Percentiles rank a stretch among this genome's conserved stretches.
Evolutionary conservation across 2,888 invertebrate species (phyloP).

Genomic region (Aleiodes alternator): DNA sequence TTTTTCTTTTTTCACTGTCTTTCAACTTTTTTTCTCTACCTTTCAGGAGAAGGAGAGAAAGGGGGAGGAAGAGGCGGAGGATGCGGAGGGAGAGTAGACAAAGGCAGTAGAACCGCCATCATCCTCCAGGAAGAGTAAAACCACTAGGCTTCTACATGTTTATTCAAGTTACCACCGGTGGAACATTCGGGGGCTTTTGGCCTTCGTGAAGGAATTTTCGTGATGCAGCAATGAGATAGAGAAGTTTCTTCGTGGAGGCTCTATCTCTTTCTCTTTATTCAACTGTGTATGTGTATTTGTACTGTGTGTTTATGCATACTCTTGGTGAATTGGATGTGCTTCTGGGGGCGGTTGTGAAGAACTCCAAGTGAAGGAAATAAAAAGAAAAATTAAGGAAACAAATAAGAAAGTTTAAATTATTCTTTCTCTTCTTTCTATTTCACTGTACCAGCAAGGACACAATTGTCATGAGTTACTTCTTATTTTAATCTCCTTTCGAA

Average conservation of each 20-base stretch:
- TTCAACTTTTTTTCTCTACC: constrained; percentile 43
- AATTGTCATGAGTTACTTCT: constrained; percentile 31
- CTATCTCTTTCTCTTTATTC: no score
- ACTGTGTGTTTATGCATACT: constrained; percentile 2
- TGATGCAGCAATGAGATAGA: constrained; percentile 55
- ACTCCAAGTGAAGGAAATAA: constrained; percentile 6
- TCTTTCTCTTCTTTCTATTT: constrained; percentile 17
- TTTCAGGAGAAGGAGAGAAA: not conserved
- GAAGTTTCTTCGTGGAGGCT: constrained; percentile 5
- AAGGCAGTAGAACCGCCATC: constrained; percentile 45
- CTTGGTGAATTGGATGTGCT: constrained; percentile 10
- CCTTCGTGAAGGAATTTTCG: constrained; percentile 58
- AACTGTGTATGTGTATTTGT: no score
- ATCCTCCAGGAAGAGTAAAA: constrained; percentile 47
- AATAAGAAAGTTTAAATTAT: constrained; percentile 29
- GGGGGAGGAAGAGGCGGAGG: not conserved
- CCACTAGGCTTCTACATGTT: constrained; percentile 11
- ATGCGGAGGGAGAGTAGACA: constrained; percentile 25
- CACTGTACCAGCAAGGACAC: constrained; percentile 20
- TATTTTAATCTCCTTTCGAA: not conserved
- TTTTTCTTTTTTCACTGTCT: constrained; percentile 36
- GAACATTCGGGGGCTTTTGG: constrained; percentile 46
- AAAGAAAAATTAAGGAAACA: not conserved
- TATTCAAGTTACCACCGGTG: constrained; percentile 28
- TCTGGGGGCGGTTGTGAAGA: constrained; percentile 16